phyloP scores from a whole-genome alignment of 2,888 invertebrate species.

The Mactromeris polynyma region DNA sequence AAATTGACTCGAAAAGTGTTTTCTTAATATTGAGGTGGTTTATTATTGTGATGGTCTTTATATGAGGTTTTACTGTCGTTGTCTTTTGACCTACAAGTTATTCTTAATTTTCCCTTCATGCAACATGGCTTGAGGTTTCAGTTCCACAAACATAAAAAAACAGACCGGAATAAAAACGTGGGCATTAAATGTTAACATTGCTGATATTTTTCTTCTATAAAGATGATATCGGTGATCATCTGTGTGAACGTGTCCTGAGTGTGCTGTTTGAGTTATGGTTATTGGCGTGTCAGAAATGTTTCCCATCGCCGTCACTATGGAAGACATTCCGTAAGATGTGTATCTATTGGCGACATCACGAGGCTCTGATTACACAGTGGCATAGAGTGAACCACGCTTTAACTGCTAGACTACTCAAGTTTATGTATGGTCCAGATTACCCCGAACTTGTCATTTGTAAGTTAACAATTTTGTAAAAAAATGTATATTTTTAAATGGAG shows the following conservation, averaged over 20 bases:
- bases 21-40: too few species aligned
- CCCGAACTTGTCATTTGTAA: slow-evolving; percentile 86
- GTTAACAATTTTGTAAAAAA: slow-evolving; percentile 49
- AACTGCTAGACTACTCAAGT: slow-evolving; percentile 93
- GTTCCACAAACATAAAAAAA: too few species aligned
- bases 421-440: slow-evolving; percentile 93
- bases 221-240: slow-evolving; percentile 97
- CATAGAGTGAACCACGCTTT: slow-evolving; percentile 96
- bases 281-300: slow-evolving; percentile 92
- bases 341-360: slow-evolving; percentile 96
- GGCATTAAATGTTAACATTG: not conserved
- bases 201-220: slow-evolving; percentile 37
- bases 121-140: too few species aligned
- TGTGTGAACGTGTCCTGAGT: slow-evolving; percentile 96
- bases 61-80: too few species aligned
- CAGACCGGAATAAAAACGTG: too few species aligned
- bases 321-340: slow-evolving; percentile 97
- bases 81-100: too few species aligned
- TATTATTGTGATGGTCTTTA: too few species aligned
- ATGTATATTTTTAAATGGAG: too few species aligned
- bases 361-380: slow-evolving; percentile 97
- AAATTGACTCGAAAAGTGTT: too few species aligned
- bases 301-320: slow-evolving; percentile 98
- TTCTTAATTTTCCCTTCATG: too few species aligned
- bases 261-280: slow-evolving; percentile 97